phyloP scores from a whole-genome alignment of 2,888 invertebrate genomes.

The Nyleta sp. region DNA sequence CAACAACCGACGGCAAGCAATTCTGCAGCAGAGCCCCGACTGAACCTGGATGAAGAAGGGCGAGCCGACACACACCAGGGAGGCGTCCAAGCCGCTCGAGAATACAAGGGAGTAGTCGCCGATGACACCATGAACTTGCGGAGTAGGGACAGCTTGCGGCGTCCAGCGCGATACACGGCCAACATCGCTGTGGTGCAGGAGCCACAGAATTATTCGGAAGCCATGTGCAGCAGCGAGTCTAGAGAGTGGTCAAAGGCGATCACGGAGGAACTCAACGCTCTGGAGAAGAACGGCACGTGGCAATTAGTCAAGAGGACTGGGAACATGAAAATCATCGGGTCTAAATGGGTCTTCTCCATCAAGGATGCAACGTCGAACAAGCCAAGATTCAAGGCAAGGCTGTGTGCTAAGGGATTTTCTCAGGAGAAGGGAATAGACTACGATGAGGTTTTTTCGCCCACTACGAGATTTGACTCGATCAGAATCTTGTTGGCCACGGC shows the following conservation, averaged over 20 bases:
- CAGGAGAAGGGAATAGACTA: slow-evolving; percentile 33
- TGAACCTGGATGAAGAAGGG: no score
- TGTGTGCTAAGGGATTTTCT: slow-evolving; percentile 40
- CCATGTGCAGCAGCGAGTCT: slow-evolving; percentile 15
- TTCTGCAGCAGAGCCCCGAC: background rate
- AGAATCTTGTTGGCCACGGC: slow-evolving; percentile 25
- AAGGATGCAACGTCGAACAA: background rate
- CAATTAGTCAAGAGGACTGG: background rate
- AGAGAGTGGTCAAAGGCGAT: slow-evolving; percentile 28
- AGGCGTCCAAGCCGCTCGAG: no score
- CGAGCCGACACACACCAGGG: no score
- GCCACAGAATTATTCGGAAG: slow-evolving; percentile 21
- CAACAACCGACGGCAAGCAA: background rate
- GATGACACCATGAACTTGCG: background rate
- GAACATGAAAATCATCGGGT: slow-evolving; percentile 32
- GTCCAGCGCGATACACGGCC: background rate
- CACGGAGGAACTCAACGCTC: slow-evolving; percentile 28
- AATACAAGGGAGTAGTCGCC: no score
- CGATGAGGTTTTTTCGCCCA: slow-evolving; percentile 32
- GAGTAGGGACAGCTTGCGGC: background rate
- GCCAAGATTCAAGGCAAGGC: slow-evolving; percentile 36
- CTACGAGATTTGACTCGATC: slow-evolving; percentile 23
- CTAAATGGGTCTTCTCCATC: slow-evolving; percentile 44
- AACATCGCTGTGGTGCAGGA: slow-evolving; percentile 2
- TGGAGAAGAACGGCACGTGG: slow-evolving; percentile 32